Base-by-base conservation (phyloP, 2,888 invertebrate species). In the Furcula furcula region DNA sequence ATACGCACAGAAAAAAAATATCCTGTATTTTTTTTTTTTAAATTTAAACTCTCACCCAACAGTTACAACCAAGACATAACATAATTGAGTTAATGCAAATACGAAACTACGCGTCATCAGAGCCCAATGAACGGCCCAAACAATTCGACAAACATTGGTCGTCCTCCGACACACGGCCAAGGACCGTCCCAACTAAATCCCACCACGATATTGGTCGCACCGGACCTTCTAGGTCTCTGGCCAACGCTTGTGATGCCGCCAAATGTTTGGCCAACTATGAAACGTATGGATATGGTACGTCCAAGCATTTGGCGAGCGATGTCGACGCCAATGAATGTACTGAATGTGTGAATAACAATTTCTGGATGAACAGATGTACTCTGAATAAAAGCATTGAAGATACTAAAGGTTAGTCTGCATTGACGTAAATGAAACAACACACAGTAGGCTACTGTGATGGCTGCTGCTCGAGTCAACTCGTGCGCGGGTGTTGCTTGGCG, bases 81-180 rank as follows among this genome's bases (percentile, higher is more conserved):
- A 60, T 74, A 31, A 78, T 78, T 32, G 76, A 79, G 29, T 14
- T 78, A 1, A 62, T 70, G 62, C 79, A 77, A 68, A 51, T 74
- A 7, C 27, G 54, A 1, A 62, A 49, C 16, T 64, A 60, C 9
- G 33, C 52, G 0, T 59, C 66, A 0, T 64, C 62, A 0, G 69
- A 65, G 15, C 48, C 38, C 27, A 14, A 65, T 2, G 65, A 65
- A 4, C 31, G 29, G 0, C 13, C 7, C 26, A 14, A 26, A 26
- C 16, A 9, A 7, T 51, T 53, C 0, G 64, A 65, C 20, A 60
- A 57, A 41, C 42, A 40, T 36, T 30, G 40, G 15, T 5, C 27
- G 10, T 44, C 36, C 11, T 9, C 31, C 14, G 49, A 31, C 11
- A 40, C 3, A 6, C 7, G 10, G 1, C 21, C 10, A 9, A 21